These are phyloP conservation scores for Brachypteracias leptosomus DNA, from an alignment of 2,113 vertebrate genomes.

Conservation along the genomic window DNA sequence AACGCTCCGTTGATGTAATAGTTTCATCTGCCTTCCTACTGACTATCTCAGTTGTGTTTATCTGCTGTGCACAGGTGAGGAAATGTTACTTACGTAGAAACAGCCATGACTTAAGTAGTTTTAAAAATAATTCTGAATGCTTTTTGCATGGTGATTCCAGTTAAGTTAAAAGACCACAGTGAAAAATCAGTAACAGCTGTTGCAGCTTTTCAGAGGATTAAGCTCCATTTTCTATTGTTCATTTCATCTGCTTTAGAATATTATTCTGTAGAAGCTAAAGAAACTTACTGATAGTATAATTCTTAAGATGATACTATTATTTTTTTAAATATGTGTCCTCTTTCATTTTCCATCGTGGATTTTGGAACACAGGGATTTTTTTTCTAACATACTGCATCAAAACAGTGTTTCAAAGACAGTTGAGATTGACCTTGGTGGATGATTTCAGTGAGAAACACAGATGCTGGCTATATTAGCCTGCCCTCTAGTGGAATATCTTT, in stretches of 20 bases:
- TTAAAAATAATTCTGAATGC: neutral
- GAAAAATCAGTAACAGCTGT: neutral
- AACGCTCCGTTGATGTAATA: conserved; percentile 96
- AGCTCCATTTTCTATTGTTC: neutral
- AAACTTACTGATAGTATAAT: neutral
- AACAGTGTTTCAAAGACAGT: neutral
- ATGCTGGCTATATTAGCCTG: conserved; percentile 17
- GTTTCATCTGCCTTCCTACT: conserved; percentile 97
- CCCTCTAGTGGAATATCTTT: conserved; percentile 62
- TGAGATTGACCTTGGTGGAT: neutral
- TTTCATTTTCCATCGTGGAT: neutral
- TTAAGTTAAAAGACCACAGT: neutral
- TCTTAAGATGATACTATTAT: neutral
- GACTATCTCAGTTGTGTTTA: conserved; percentile 95
- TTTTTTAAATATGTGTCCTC: neutral
- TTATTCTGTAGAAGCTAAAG: neutral
- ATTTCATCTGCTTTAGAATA: neutral
- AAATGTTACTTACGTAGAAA: neutral
- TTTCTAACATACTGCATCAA: neutral
- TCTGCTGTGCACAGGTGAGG: conserved; percentile 98
- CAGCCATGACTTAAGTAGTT: neutral
- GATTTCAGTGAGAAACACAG: neutral
- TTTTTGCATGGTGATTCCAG: neutral
- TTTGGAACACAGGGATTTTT: neutral
- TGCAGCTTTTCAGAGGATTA: neutral